Conservation (phyloP, 2,113 vertebrate species). For the Piaya cayana region DNA sequence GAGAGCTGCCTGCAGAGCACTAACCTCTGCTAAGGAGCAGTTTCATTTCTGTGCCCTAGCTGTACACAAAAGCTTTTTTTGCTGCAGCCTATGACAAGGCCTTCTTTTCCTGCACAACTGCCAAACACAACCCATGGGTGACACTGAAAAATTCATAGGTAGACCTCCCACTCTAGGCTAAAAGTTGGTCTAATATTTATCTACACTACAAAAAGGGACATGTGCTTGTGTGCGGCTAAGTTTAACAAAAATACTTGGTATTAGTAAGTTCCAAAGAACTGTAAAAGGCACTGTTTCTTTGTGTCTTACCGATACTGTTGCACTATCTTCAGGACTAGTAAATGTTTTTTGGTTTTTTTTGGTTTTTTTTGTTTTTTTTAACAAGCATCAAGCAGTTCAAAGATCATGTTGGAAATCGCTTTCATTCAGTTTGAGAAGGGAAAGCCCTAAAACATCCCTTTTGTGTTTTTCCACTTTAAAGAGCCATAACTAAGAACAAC, state of each 20-base stretch:
- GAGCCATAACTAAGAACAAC: constrained; percentile 26
- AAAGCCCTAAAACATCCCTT: neutral
- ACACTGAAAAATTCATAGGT: neutral
- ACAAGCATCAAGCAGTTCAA: neutral
- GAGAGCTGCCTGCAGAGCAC: neutral
- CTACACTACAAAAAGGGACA: neutral
- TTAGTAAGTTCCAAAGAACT: neutral
- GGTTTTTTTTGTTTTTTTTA: neutral
- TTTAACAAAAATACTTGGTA: neutral
- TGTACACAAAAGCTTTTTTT: neutral
- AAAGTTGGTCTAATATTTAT: neutral
- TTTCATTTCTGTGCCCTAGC: neutral
- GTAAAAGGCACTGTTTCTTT: neutral
- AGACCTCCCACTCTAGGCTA: neutral
- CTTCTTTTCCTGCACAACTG: accelerated
- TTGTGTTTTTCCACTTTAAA: constrained; percentile 12
- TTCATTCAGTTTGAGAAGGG: neutral
- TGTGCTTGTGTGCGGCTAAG: neutral
- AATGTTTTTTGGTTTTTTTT: neutral
- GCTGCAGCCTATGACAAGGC: neutral
- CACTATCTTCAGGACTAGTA: neutral
- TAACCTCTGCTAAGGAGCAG: neutral
- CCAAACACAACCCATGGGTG: neutral
- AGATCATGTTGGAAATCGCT: neutral
- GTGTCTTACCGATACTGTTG: neutral